phyloP scores from a whole-genome alignment of 2,113 vertebrate species.

The Hemiprocne comata region DNA sequence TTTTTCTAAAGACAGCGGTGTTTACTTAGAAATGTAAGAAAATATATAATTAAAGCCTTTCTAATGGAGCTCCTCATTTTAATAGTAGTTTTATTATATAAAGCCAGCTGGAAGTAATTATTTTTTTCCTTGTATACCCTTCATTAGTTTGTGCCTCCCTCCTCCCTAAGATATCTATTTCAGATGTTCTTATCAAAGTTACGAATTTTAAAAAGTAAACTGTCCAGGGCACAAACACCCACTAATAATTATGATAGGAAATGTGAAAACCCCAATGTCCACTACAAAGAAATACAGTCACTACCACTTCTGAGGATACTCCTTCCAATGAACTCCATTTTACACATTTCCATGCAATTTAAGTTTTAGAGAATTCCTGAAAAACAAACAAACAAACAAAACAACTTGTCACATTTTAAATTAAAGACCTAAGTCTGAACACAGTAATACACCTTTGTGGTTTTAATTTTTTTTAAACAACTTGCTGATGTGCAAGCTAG shows the following conservation, averaged over 20 bases:
- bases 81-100: constrained; percentile 75
- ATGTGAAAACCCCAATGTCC: constrained; percentile 20
- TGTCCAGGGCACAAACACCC: constrained; percentile 47
- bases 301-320: not conserved
- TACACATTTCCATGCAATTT: not conserved
- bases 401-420: not conserved
- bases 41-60: constrained; percentile 64
- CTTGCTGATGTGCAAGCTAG: not conserved
- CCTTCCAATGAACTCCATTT: not conserved
- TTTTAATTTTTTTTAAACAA: not conserved
- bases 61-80: constrained; percentile 70
- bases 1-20: constrained; percentile 17
- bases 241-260: constrained; percentile 40
- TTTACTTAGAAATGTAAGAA: constrained; percentile 54
- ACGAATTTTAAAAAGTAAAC: constrained; percentile 46
- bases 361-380: not conserved
- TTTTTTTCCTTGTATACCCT: constrained; percentile 64
- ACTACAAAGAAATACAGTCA: constrained; percentile 12
- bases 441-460: not conserved
- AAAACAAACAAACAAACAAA: not conserved
- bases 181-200: constrained; percentile 52
- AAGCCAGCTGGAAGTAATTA: constrained; percentile 75
- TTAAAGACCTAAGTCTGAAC: not conserved
- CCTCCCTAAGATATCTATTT: constrained; percentile 40
- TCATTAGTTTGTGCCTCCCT: constrained; percentile 60